A percentile compares a stretch with the other conserved stretches of the same genome.
phyloP scores from a whole-genome alignment of 2,888 invertebrate genomes.

The Epinotia ramella region DNA sequence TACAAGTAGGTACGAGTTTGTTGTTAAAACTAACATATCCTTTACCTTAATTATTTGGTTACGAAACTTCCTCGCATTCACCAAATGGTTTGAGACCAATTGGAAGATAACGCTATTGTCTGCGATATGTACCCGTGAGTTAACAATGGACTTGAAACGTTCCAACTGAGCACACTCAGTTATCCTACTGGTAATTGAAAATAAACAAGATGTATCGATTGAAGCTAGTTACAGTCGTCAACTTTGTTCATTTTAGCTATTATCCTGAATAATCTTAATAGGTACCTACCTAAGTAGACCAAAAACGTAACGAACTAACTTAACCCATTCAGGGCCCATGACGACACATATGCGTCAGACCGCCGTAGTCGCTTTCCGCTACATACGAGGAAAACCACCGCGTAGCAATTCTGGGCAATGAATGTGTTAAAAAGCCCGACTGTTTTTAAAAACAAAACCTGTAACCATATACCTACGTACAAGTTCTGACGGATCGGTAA shows the following conservation, averaged over 20 bases:
- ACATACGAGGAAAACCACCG: too few relatives aligned
- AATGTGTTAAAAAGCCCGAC: too few relatives aligned
- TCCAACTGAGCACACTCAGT: slow-evolving; percentile 46
- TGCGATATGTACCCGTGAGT: slow-evolving; percentile 51
- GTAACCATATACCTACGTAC: too few relatives aligned
- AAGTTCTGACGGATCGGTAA: too few relatives aligned
- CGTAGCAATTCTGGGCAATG: too few relatives aligned
- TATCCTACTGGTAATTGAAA: slow-evolving; percentile 15
- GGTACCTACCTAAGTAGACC: too few relatives aligned
- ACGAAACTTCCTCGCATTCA: slow-evolving; percentile 57
- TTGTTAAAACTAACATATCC: slow-evolving; percentile 47
- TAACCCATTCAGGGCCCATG: too few relatives aligned
- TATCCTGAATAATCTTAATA: too few relatives aligned
- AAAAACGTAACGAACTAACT: too few relatives aligned
- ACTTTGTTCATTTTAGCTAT: not conserved
- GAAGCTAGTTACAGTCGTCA: not conserved
- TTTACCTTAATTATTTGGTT: slow-evolving; percentile 52
- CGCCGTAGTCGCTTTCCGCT: too few relatives aligned
- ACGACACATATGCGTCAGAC: too few relatives aligned
- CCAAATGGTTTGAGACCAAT: slow-evolving; percentile 51
- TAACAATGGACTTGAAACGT: slow-evolving; percentile 56
- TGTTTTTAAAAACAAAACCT: too few relatives aligned
- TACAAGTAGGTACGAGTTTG: slow-evolving; percentile 41
- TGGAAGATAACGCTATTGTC: slow-evolving; percentile 56
- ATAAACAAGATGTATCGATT: slow-evolving; percentile 6